These are phyloP conservation scores for Lasius platythorax DNA, from an alignment of 2,888 invertebrate species.

Conservation along the genomic window DNA sequence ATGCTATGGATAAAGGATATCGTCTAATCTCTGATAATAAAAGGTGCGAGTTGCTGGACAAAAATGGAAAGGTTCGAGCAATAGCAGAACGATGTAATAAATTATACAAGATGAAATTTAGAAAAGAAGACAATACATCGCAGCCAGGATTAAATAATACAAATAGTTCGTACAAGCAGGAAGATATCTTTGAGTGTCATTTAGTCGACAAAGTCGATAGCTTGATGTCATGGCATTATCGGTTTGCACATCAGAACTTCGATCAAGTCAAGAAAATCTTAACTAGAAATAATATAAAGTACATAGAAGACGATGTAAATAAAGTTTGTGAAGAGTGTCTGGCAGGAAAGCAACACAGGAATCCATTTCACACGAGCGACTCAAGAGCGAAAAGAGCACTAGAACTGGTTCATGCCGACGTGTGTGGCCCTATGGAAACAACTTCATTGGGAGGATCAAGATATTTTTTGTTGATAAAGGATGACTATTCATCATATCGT, in stretches of 20 bases:
- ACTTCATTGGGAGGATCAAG: background rate
- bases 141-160: background rate
- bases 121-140: background rate
- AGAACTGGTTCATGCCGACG: background rate
- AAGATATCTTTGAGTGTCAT: no score
- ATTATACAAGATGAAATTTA: background rate
- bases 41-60: background rate
- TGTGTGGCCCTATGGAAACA: conserved; percentile 3
- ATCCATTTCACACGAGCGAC: background rate
- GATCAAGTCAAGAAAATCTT: background rate
- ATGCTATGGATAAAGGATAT: background rate
- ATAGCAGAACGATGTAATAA: background rate
- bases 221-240: background rate
- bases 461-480: background rate
- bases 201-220: background rate
- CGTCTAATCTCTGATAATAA: background rate
- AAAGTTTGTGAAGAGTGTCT: background rate
- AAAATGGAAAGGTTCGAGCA: background rate
- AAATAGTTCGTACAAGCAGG: no score
- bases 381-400: background rate
- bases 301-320: background rate
- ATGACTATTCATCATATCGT: background rate
- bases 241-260: background rate
- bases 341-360: conserved; percentile 6
- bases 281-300: background rate